Conservation (phyloP, 2,797 vertebrate genomes). For the Anabas testudineus region DNA sequence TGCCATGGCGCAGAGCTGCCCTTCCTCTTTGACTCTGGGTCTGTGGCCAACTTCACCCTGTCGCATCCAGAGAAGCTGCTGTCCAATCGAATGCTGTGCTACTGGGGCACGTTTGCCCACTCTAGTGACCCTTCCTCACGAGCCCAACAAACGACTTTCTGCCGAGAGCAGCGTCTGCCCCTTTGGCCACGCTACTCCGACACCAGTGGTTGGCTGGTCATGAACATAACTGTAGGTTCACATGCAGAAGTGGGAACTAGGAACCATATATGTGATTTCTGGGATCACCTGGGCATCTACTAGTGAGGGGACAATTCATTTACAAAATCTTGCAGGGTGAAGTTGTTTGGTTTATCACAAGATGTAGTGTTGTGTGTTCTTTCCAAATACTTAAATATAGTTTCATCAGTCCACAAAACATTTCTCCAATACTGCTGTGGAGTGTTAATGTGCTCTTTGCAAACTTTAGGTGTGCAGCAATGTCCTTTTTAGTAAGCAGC, state of each 20-base stretch:
- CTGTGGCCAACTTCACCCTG: conserved; percentile 82
- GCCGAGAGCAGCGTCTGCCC: conserved; percentile 71
- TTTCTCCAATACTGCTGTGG: no score
- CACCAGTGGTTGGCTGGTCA: conserved; percentile 72
- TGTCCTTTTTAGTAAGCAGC: no score
- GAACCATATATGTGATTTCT: conserved; percentile 83
- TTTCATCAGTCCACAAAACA: no score
- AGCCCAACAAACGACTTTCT: conserved; percentile 75
- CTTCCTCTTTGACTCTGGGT: conserved; percentile 80
- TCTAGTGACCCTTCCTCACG: conserved; percentile 74
- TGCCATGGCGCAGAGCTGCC: conserved; percentile 86
- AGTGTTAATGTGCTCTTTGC: no score
- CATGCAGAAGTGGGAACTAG: conserved; percentile 76
- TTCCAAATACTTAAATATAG: no score
- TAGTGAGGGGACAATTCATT: conserved; percentile 26
- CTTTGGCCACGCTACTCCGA: conserved; percentile 79
- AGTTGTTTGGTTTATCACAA: background rate
- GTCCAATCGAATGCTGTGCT: conserved; percentile 83
- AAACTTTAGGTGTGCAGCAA: no score
- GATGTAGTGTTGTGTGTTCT: no score
- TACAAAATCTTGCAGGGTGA: background rate
- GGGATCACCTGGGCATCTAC: conserved; percentile 83
- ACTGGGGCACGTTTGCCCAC: conserved; percentile 84
- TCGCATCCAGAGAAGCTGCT: conserved; percentile 73
- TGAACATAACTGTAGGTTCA: conserved; percentile 81